Percentiles rank a stretch among this genome's conserved stretches.
These are phyloP conservation scores for Petrocephalus microphthalmus DNA, from an alignment of 2,113 vertebrate genomes.

Conservation along the genomic window DNA sequence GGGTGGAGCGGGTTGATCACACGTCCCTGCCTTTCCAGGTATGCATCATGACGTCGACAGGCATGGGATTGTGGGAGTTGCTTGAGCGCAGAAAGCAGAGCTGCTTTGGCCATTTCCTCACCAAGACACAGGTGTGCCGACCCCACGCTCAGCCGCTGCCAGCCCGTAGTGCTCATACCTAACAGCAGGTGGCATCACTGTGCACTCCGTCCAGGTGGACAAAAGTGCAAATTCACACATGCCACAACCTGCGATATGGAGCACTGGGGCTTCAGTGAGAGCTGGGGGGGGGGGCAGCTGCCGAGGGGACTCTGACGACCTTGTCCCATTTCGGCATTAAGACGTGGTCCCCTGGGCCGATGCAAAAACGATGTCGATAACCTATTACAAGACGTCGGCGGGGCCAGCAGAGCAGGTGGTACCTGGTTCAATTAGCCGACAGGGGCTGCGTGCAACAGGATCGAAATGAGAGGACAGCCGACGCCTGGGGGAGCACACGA, in stretches of 20 bases:
- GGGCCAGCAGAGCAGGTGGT: conserved; percentile 23
- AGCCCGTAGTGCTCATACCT: not conserved
- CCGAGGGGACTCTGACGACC: conserved; percentile 43
- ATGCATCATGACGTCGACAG: not conserved
- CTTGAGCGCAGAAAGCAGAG: not conserved
- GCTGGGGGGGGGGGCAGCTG: conserved; percentile 1
- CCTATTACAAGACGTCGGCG: conserved; percentile 51
- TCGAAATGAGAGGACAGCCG: conserved; percentile 18
- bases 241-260: not conserved
- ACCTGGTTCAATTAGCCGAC: conserved; percentile 42
- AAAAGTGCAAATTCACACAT: not conserved
- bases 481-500: conserved; percentile 4
- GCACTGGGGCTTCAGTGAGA: conserved; percentile 16
- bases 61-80: not conserved
- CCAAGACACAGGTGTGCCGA: not conserved
- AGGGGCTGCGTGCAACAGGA: conserved; percentile 26
- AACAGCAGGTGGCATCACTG: not conserved
- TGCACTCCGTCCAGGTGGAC: not conserved
- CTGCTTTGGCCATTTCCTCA: not conserved
- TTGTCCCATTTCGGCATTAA: conserved; percentile 61
- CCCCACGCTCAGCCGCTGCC: not conserved
- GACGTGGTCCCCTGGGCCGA: conserved; percentile 42
- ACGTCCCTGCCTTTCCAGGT: not conserved
- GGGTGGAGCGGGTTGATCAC: not conserved
- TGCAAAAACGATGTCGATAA: conserved; percentile 63